phyloP scores from a whole-genome alignment of 2,797 vertebrate species.

The Limosa lapponica region DNA sequence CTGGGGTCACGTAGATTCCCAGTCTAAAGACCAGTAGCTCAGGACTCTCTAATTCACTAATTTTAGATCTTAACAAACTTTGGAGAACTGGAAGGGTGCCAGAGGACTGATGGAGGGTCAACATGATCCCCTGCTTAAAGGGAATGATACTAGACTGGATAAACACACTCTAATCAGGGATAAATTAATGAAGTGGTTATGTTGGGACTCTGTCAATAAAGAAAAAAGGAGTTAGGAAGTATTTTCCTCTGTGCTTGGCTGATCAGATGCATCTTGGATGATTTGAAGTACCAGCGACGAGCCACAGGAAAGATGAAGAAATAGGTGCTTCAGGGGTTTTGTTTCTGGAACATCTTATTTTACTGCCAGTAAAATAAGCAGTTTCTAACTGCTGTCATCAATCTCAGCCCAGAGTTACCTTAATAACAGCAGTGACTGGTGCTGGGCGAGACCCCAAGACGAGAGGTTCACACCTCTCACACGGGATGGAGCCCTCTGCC shows the following conservation, averaged over 20 bases:
- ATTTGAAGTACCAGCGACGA: accelerated
- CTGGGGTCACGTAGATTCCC: background rate
- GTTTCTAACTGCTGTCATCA: background rate
- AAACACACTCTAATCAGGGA: background rate
- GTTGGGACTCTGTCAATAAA: background rate
- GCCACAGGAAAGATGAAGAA: background rate
- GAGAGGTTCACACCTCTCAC: background rate
- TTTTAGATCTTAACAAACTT: background rate
- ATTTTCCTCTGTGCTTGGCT: background rate
- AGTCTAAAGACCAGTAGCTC: background rate
- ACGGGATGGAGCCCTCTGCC: background rate
- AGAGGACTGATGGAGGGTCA: background rate
- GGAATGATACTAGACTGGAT: background rate
- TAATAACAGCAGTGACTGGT: background rate
- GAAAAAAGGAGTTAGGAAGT: background rate
- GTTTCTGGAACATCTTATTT: background rate
- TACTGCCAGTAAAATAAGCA: background rate
- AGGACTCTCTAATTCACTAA: background rate
- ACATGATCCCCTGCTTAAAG: background rate
- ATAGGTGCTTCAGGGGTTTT: background rate
- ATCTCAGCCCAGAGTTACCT: background rate
- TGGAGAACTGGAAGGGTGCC: background rate
- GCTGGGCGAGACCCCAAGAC: accelerated
- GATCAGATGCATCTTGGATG: background rate
- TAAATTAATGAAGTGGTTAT: background rate